Conservation (phyloP, 2,797 vertebrate species). For the Malacoctenus gilli region DNA sequence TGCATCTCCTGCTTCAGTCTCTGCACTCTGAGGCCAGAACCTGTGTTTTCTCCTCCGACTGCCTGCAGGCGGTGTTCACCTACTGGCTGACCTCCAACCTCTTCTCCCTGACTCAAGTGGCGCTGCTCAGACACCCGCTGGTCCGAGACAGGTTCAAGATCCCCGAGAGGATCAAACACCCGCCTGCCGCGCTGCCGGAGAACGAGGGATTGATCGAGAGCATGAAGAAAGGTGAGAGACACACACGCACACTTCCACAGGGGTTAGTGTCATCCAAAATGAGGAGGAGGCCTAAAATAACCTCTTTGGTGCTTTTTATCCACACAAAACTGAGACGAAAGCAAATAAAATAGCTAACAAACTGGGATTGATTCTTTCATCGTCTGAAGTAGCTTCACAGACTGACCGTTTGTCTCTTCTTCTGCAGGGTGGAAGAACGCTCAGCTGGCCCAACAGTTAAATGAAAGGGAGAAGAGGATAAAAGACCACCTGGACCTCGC, state of each 20-base stretch:
- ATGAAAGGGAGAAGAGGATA: slow-evolving; percentile 85
- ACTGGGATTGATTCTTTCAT: too few relatives aligned
- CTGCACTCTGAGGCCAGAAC: neutral
- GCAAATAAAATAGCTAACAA: too few relatives aligned
- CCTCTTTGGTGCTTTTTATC: too few relatives aligned
- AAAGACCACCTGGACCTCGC: slow-evolving; percentile 87
- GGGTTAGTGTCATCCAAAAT: too few relatives aligned
- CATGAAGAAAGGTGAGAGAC: slow-evolving; percentile 80
- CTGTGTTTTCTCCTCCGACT: neutral
- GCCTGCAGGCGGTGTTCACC: slow-evolving; percentile 85
- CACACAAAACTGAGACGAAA: too few relatives aligned
- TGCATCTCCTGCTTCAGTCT: neutral
- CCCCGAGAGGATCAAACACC: slow-evolving; percentile 79
- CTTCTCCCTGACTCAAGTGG: slow-evolving; percentile 87
- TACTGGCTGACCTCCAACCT: slow-evolving; percentile 93
- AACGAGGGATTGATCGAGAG: slow-evolving; percentile 81
- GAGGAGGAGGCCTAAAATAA: too few relatives aligned
- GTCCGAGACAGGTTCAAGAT: slow-evolving; percentile 80
- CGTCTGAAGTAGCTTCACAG: neutral
- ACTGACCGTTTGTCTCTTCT: neutral
- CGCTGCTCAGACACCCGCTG: slow-evolving; percentile 81
- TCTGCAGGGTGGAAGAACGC: slow-evolving; percentile 87
- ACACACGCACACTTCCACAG: too few relatives aligned
- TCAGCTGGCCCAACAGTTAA: slow-evolving; percentile 81
- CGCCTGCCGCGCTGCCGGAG: slow-evolving; percentile 63